Evolutionary conservation across 1,140 invertebrate genomes (phyloP), one percentile per base, ranked within the genome.

Genomic region (Euwallacea similis): DNA sequence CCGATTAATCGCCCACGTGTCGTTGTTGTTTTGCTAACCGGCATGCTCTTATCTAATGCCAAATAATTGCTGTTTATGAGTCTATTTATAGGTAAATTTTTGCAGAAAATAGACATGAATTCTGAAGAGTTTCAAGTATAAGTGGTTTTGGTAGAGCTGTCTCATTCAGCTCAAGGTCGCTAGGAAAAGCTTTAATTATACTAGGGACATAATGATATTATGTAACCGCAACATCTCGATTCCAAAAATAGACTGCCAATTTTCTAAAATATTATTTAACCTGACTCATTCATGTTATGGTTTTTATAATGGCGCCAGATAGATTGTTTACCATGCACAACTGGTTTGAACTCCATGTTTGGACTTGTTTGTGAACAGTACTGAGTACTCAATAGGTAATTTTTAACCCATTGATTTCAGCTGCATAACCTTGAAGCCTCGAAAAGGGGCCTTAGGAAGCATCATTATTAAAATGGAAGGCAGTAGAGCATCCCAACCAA

Each of bases 401-500:
- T 61, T 65, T 65, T 53, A 44, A 16, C n/a, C 50, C 50, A 56
- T 66, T 58, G 21, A 66, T 56, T 13, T 10, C 15, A 41, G 9
- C 33, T n/a, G 60, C 63, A 42, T 54, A 62, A 63, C 68, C 68
- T 70, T 70, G 44, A 63, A 50, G 8, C 50, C 7, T 7, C 13
- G 63, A 59, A 47, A 43, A 42, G 56, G 15, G 66, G 41, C 47
- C 33, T 68, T 7, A 21, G 55, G 41, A 43, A 33, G 21, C 21
- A 33, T 33, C 44, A 41, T 63, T 54, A 54, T 54, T 70, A 56
- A 71, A 71, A 71, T 71, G 62, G 69, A 62, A 71, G 69, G 62
- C 69, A 71, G 69, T 71, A 61, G 69, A 66, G 63, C 69, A 71
- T 66, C 61, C 44, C 42, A 50, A 7, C 21, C 42, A 33, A 47